phyloP scores from a whole-genome alignment of 2,888 invertebrate species.

The Meliscaeva auricollis region DNA sequence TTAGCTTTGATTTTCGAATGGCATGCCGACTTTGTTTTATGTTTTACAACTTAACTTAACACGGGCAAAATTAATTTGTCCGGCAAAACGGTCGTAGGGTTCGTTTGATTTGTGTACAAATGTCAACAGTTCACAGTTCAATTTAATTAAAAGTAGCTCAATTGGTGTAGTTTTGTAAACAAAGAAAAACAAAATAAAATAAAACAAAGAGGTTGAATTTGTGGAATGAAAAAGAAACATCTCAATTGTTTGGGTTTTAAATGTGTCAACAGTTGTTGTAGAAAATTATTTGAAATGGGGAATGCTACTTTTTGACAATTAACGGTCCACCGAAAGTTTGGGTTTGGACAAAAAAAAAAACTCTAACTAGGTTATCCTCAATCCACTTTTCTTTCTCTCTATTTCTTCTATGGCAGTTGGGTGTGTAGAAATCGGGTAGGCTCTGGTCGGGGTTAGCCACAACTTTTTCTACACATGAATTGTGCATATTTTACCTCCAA shows the following conservation, averaged over 20 bases:
- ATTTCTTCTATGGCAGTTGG: too few relatives aligned
- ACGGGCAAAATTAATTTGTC: conserved; percentile 63
- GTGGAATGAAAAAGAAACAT: background rate
- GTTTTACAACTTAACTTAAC: conserved; percentile 59
- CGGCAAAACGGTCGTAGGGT: background rate
- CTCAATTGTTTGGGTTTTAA: background rate
- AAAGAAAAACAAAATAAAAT: background rate
- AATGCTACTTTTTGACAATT: too few relatives aligned
- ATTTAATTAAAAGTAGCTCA: conserved; percentile 30
- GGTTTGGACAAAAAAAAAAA: too few relatives aligned
- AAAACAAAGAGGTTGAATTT: background rate
- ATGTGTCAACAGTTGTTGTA: background rate
- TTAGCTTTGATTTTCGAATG: background rate
- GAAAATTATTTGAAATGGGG: too few relatives aligned
- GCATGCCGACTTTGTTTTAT: conserved; percentile 43
- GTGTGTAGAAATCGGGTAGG: too few relatives aligned
- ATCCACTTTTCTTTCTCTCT: too few relatives aligned
- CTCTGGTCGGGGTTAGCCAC: too few relatives aligned
- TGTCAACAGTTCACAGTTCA: conserved; percentile 21
- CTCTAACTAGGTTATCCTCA: too few relatives aligned
- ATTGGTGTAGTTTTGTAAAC: background rate
- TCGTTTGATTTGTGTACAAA: conserved; percentile 7
- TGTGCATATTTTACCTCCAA: too few relatives aligned
- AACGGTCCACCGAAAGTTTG: too few relatives aligned
- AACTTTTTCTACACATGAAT: too few relatives aligned